Conservation (phyloP, 2,888 invertebrate genomes). For the Mactromeris polynyma region DNA sequence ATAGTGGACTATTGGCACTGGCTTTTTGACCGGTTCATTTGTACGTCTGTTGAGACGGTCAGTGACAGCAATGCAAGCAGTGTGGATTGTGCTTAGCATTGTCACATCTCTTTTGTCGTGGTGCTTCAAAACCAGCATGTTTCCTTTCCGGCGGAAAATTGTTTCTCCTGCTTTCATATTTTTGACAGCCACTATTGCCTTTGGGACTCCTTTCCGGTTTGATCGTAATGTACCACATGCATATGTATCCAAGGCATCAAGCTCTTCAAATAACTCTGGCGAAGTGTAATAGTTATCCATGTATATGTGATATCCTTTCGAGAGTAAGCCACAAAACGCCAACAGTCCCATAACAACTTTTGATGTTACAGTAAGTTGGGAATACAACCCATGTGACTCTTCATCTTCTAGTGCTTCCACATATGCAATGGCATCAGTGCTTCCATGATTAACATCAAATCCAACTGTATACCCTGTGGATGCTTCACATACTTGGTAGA, state of each 20-base stretch:
- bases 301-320: conserved; percentile 48
- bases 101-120: conserved; percentile 58
- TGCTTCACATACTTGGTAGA: conserved; percentile 58
- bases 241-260: conserved; percentile 34
- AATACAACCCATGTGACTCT: neutral
- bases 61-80: conserved; percentile 13
- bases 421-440: conserved; percentile 37
- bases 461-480: conserved; percentile 49
- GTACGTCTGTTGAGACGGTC: neutral
- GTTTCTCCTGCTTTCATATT: conserved; percentile 32
- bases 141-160: conserved; percentile 33
- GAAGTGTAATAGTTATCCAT: conserved; percentile 62
- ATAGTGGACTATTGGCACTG: conserved; percentile 39
- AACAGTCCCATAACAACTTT: conserved; percentile 54
- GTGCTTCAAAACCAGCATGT: conserved; percentile 50
- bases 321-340: conserved; percentile 35
- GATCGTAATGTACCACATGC: conserved; percentile 49
- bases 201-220: conserved; percentile 45
- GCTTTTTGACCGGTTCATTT: conserved; percentile 1
- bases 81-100: conserved; percentile 49
- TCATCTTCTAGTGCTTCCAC: conserved; percentile 11
- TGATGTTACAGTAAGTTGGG: conserved; percentile 14
- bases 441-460: conserved; percentile 58
- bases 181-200: conserved; percentile 24
- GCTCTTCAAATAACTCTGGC: conserved; percentile 44